Base-by-base conservation (phyloP, 2,888 invertebrate species). In the Cryptocephalus moraei region DNA sequence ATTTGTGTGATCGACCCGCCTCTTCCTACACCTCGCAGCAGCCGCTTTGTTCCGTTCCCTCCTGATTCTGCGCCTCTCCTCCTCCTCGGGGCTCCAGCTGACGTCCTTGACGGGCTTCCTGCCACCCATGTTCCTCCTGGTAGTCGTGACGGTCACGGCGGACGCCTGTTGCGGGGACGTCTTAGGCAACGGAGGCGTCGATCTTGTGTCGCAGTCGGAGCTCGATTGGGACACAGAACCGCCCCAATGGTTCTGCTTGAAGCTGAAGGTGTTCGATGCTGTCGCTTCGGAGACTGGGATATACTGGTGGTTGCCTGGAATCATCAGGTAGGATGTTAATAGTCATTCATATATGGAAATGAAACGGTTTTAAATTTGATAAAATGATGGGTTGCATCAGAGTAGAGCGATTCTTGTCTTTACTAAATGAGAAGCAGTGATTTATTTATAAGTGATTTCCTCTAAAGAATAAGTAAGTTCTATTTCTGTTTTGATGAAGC, bases 1-100 rank as follows among this genome's bases (percentile, higher is more conserved):
- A 73, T 93, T 92, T 56, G 97, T 97, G 67, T 94, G 93, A 70
- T 97, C 96, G 61, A 97, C 86, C 51, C 97, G 80, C 56, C 96
- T 81, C 70, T 96, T 94, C 64, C 97, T 82, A 72, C 97, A 99
- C 57, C 96, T 81, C 0, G 97, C 97, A 44, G 97, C 97, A 33
- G 97, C 97, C 75, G 91, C 81, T 72, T 99, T 99, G 72, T 99
- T 99, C 51, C 97, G 76, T 66, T 96, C 95, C 42, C 97, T 78
- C 22, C 97, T 79, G 39, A 91, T 73, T 63, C 84, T 80, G 42
- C 94, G 77, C 49, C 93, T 80, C 62, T 93, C 92, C 65, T 92
- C 92, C 67, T 97, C 97, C 69, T 96, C 94, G 1, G 92, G 91
- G 40, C 86, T 78, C 65, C 89, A 76, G 69, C 87, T 82, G 56